Evolutionary conservation across 92 coral and sea anemone species (phyloP).

Genomic region (Parazoanthus swiftii): DNA sequence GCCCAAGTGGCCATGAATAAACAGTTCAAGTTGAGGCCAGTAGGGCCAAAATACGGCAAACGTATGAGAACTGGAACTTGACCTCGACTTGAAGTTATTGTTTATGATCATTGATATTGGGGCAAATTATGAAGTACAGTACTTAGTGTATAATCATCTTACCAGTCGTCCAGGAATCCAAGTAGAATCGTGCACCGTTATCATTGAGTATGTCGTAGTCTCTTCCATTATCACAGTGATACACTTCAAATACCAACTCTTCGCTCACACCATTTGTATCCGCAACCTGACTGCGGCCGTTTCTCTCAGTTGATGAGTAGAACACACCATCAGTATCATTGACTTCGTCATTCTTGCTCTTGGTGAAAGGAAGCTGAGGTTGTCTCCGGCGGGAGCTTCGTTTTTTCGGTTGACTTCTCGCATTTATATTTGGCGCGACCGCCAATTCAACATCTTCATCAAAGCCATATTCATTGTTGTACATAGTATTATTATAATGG

Average conservation of each 20-base stretch:
- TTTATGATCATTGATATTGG: too few species aligned
- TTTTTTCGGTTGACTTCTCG: not conserved
- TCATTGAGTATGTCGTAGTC: conserved; percentile 71
- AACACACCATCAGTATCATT: not conserved
- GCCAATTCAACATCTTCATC: conserved; percentile 30
- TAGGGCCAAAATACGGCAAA: too few species aligned
- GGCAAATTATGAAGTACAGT: too few species aligned
- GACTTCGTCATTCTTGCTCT: not conserved
- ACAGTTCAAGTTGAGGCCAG: too few species aligned
- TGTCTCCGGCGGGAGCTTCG: not conserved
- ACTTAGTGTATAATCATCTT: not conserved
- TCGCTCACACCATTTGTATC: conserved; percentile 31
- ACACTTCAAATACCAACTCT: conserved; percentile 74
- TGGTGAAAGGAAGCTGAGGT: not conserved
- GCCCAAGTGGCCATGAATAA: too few species aligned
- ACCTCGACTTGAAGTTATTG: too few species aligned
- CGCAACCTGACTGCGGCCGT: not conserved
- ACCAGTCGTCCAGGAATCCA: conserved; percentile 83
- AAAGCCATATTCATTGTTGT: conserved; percentile 20
- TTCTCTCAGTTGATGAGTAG: not conserved
- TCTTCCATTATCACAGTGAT: conserved; percentile 57
- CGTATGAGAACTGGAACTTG: too few species aligned
- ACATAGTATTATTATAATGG: not conserved
- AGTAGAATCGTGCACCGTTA: conserved; percentile 70
- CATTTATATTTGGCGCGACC: not conserved